Conservation (phyloP, 2,113 vertebrate genomes). For the Myanophis thanlyinensis region DNA sequence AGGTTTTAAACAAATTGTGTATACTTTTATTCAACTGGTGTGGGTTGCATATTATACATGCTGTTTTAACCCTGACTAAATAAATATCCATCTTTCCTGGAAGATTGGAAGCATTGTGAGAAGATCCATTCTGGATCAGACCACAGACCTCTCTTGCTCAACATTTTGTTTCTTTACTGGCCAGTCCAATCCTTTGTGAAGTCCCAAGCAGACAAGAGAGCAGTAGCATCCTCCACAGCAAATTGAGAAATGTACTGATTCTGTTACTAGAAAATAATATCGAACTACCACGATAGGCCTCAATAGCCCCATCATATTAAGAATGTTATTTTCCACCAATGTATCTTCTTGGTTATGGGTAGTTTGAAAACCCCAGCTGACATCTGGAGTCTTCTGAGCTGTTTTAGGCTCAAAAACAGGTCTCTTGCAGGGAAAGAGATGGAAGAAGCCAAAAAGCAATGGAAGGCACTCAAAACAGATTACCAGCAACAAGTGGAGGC, state of each 20-base stretch:
- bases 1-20: neutral
- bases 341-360: neutral
- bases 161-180: neutral
- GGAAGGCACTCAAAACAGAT: slow-evolving; percentile 23
- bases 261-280: neutral
- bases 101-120: neutral
- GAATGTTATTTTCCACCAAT: neutral
- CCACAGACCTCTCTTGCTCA: neutral
- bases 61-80: neutral
- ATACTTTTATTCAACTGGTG: neutral
- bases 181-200: neutral
- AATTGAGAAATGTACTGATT: neutral
- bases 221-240: neutral
- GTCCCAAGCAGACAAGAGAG: neutral
- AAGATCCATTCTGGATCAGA: neutral
- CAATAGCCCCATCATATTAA: neutral
- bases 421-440: slow-evolving; percentile 8
- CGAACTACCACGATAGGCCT: neutral
- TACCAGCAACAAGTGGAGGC: slow-evolving; percentile 11
- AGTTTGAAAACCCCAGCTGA: neutral
- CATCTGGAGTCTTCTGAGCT: neutral
- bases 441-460: slow-evolving; percentile 11
- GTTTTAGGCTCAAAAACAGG: neutral
- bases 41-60: neutral
- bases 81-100: neutral